These are phyloP conservation scores for Frankliniella intonsa DNA, from an alignment of 2,888 invertebrate genomes.

Conservation along the genomic window DNA sequence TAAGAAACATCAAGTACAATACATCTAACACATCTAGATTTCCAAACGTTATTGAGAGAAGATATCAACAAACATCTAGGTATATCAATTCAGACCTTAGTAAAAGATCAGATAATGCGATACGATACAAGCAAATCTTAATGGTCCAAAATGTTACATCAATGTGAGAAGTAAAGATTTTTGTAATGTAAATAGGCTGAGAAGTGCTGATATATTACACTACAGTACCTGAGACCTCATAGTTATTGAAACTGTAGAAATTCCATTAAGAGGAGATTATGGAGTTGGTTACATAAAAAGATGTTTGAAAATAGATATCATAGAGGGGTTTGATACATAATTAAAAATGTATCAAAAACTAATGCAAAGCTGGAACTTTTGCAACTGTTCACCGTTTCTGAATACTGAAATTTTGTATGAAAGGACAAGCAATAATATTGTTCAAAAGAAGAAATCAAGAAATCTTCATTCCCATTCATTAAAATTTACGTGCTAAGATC, in stretches of 20 bases:
- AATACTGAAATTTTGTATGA: neutral
- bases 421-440: neutral
- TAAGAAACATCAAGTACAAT: neutral
- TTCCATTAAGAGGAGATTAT: too few species aligned
- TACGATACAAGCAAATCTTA: constrained; percentile 6
- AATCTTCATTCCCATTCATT: too few species aligned
- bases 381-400: neutral
- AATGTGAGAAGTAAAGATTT: neutral
- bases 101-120: neutral
- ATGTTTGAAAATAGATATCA: too few species aligned
- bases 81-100: constrained; percentile 11
- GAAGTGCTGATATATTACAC: too few species aligned
- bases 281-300: too few species aligned
- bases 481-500: neutral
- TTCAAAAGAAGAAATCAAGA: too few species aligned
- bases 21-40: constrained; percentile 13
- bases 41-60: constrained; percentile 5
- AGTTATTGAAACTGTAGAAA: too few species aligned
- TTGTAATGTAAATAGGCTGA: neutral
- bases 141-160: constrained; percentile 17
- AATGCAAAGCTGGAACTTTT: too few species aligned
- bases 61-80: neutral
- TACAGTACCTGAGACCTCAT: too few species aligned
- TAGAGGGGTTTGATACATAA: too few species aligned
- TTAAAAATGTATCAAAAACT: too few species aligned